phyloP scores from a whole-genome alignment of 2,888 invertebrate species.

The Galeopsomyia nigrocyanea region DNA sequence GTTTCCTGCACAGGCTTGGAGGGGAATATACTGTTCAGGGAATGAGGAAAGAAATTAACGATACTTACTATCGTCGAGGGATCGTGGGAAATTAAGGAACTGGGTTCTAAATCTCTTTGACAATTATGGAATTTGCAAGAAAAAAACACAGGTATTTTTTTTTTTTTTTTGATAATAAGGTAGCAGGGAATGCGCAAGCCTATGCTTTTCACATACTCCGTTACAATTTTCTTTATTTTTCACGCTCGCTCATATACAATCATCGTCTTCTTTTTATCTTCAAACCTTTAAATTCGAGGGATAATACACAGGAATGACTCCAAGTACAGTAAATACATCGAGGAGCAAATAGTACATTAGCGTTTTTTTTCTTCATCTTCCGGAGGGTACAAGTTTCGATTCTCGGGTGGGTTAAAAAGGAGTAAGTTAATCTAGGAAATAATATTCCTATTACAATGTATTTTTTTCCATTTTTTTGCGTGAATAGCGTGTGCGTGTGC shows the following conservation, averaged over 20 bases:
- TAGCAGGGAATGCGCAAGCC: slow-evolving; percentile 32
- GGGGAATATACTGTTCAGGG: slow-evolving; percentile 34
- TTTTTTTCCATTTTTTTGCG: slow-evolving; percentile 5
- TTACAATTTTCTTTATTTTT: slow-evolving; percentile 21
- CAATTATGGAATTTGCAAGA: not conserved
- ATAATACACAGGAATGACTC: slow-evolving; percentile 53
- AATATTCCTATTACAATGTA: slow-evolving; percentile 16
- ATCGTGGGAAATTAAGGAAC: slow-evolving; percentile 4
- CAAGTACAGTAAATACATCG: slow-evolving; percentile 54
- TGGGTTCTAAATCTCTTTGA: not conserved
- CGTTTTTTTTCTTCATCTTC: slow-evolving; percentile 14
- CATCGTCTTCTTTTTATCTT: slow-evolving; percentile 24
- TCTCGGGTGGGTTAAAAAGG: not conserved
- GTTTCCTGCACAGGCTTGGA: slow-evolving; percentile 57
- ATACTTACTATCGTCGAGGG: not conserved
- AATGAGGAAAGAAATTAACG: slow-evolving; percentile 2
- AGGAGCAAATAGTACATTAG: slow-evolving; percentile 50
- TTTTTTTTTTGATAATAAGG: slow-evolving; percentile 32
- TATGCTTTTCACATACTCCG: slow-evolving; percentile 32
- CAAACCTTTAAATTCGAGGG: slow-evolving; percentile 45
- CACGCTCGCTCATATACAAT: slow-evolving; percentile 38
- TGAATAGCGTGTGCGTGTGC: slow-evolving; percentile 44
- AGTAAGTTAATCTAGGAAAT: slow-evolving; percentile 15
- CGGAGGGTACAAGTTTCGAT: slow-evolving; percentile 22
- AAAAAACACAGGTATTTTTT: slow-evolving; percentile 5